Percentiles rank a stretch among this genome's conserved stretches.
phyloP scores from a whole-genome alignment of 2,888 invertebrate genomes.

The Pollenia griseotomentosa region DNA sequence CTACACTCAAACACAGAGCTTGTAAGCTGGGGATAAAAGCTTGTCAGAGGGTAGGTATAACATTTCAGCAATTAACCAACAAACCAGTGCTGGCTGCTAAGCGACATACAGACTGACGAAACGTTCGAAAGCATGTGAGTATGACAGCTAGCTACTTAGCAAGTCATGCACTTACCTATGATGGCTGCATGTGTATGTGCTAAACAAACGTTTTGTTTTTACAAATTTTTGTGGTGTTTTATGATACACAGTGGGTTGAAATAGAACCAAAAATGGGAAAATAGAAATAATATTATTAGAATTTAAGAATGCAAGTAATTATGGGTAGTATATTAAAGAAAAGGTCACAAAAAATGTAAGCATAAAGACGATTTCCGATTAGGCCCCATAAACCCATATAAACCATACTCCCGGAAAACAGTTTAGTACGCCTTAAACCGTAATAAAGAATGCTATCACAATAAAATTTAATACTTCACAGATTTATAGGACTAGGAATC shows the following conservation, averaged over 20 bases:
- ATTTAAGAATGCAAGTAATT: too few relatives aligned
- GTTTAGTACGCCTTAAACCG: too few relatives aligned
- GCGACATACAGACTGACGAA: background rate
- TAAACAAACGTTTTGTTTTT: conserved; percentile 8
- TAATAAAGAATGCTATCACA: too few relatives aligned
- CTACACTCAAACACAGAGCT: background rate
- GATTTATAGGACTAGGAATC: too few relatives aligned
- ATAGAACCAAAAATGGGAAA: too few relatives aligned
- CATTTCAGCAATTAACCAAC: background rate
- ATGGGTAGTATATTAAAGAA: too few relatives aligned
- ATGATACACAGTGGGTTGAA: conserved; percentile 20
- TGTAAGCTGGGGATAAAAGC: background rate
- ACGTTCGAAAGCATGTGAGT: background rate
- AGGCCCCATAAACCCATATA: too few relatives aligned
- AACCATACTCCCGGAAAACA: too few relatives aligned
- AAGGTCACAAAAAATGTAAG: too few relatives aligned
- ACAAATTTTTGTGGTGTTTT: background rate
- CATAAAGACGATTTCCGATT: too few relatives aligned
- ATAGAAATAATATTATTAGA: too few relatives aligned
- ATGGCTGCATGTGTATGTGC: background rate
- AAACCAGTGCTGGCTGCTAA: background rate
- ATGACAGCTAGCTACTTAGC: background rate
- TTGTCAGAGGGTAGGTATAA: background rate
- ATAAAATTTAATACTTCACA: too few relatives aligned
- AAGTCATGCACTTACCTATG: conserved; percentile 26